These are phyloP conservation scores for Pycnonotus jocosus DNA, from an alignment of 2,113 vertebrate genomes.

Conservation along the genomic window DNA sequence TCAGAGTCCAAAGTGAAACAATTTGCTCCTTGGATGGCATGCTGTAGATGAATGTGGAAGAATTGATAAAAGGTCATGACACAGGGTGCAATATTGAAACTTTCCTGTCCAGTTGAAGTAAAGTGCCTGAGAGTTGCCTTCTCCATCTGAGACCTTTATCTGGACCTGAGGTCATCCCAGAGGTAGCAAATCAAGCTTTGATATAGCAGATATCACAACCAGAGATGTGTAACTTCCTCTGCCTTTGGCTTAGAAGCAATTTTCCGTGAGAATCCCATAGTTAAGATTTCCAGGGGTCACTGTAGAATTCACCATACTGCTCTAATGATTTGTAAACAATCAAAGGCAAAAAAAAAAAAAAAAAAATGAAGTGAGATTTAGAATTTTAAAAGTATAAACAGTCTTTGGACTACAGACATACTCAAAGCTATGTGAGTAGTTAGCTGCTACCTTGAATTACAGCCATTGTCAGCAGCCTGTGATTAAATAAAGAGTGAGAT, in stretches of 20 bases:
- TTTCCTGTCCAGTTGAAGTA: background rate
- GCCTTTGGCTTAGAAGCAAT: background rate
- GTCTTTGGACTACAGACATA: background rate
- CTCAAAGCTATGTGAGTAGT: background rate
- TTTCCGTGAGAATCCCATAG: background rate
- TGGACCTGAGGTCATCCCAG: background rate
- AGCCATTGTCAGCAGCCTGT: background rate
- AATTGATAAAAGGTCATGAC: background rate
- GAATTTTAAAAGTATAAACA: background rate
- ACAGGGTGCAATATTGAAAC: background rate
- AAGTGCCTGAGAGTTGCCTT: background rate
- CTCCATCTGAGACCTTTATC: background rate
- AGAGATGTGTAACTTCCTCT: background rate
- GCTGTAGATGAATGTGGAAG: background rate
- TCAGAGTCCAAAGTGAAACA: background rate
- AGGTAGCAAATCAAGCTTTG: background rate
- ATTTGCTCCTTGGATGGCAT: background rate
- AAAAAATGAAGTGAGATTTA: background rate
- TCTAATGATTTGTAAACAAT: background rate
- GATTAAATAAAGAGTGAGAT: background rate
- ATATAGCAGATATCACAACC: background rate
- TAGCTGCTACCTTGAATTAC: slow-evolving; percentile 4
- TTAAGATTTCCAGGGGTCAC: background rate
- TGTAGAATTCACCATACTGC: background rate
- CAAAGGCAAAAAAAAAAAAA: background rate